These are phyloP conservation scores for Enteromius anoplus DNA, from an alignment of 2,797 vertebrate species.

Conservation along the genomic window DNA sequence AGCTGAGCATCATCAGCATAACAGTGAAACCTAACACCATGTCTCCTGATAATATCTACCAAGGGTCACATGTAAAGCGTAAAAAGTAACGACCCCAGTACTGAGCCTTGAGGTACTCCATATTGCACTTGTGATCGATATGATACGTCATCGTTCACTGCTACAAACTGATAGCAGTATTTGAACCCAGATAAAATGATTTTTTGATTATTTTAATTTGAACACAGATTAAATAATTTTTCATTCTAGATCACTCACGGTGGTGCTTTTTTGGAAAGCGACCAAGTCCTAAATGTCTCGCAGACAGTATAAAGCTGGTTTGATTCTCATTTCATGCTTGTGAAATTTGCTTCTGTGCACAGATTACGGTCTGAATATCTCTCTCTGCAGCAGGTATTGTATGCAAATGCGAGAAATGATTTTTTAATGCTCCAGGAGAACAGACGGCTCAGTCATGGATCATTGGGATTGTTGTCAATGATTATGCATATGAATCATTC, in stretches of 20 bases:
- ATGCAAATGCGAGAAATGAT: slow-evolving; percentile 39
- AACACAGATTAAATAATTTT: not conserved
- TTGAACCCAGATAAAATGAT: no score
- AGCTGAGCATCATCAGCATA: no score
- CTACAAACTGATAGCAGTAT: no score
- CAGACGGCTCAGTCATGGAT: slow-evolving; percentile 52
- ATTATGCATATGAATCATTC: slow-evolving; percentile 56
- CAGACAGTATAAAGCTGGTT: slow-evolving; percentile 22
- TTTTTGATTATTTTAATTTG: no score
- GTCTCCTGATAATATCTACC: no score
- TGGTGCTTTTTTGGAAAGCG: not conserved
- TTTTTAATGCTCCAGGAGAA: slow-evolving; percentile 41
- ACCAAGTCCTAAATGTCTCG: slow-evolving; percentile 3
- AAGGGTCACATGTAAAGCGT: no score
- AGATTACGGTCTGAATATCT: slow-evolving; percentile 31
- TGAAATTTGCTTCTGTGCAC: slow-evolving; percentile 17
- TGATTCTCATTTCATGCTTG: slow-evolving; percentile 42
- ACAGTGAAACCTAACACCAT: no score
- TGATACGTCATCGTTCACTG: no score
- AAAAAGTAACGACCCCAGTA: no score
- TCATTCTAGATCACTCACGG: not conserved
- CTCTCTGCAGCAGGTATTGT: slow-evolving; percentile 39
- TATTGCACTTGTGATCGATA: no score
- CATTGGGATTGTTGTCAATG: slow-evolving; percentile 47
- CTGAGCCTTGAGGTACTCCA: no score